Percentiles rank a stretch among this genome's conserved stretches.
Evolutionary conservation across 2,113 vertebrate genomes (phyloP).

Genomic region (Myrmecobius fasciatus): DNA sequence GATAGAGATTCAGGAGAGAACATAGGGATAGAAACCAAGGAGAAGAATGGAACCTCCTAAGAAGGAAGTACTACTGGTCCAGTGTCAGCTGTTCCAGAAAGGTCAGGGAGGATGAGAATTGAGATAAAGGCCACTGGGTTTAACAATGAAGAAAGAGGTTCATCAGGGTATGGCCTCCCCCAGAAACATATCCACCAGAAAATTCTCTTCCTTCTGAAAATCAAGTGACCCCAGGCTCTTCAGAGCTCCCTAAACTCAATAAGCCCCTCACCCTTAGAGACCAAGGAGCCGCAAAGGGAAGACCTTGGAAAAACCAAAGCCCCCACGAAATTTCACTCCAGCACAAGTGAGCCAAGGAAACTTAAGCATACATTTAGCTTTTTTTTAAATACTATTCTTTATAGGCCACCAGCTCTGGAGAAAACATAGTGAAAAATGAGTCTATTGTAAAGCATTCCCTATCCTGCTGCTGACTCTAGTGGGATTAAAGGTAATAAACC

Average conservation of each 20-base stretch:
- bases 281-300: background rate
- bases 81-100: background rate
- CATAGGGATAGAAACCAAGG: background rate
- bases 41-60: background rate
- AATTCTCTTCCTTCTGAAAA: background rate
- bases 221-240: background rate
- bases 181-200: background rate
- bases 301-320: background rate
- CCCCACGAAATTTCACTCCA: background rate
- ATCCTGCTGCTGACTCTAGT: slow-evolving; percentile 38
- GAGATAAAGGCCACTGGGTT: background rate
- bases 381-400: slow-evolving; percentile 35
- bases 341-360: slow-evolving; percentile 31
- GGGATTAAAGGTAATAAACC: slow-evolving; percentile 63
- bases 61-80: background rate
- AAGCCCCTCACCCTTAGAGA: background rate
- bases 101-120: background rate
- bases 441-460: slow-evolving; percentile 37
- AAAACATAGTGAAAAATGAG: slow-evolving; percentile 51
- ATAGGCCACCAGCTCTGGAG: background rate
- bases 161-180: background rate
- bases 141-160: background rate
- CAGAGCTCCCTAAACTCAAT: background rate
- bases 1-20: background rate
- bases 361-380: slow-evolving; percentile 17